Evolutionary conservation across 1,140 invertebrate species (phyloP).

Genomic region (Drosophila equinoxialis): DNA sequence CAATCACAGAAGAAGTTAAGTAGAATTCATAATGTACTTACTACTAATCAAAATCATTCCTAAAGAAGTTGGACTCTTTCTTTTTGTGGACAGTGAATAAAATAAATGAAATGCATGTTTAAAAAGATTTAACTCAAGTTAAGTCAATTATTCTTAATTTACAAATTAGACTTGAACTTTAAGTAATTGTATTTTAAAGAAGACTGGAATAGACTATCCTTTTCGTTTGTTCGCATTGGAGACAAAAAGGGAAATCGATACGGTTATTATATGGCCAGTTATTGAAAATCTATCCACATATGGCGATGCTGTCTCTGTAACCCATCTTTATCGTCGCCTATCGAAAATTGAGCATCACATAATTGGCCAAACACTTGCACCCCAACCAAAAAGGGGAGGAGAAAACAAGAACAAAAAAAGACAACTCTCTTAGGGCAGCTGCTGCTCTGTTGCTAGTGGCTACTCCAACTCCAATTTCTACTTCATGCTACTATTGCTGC

Average conservation of each 20-base stretch:
- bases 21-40: background rate
- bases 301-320: background rate
- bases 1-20: background rate
- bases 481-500: constrained; percentile 26
- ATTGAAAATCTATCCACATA: constrained; percentile 16
- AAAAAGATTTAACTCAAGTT: background rate
- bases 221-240: background rate
- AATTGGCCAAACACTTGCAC: constrained; percentile 72
- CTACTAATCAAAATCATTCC: background rate
- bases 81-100: background rate
- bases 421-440: constrained; percentile 1
- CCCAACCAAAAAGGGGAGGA: constrained; percentile 19
- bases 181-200: background rate
- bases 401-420: background rate
- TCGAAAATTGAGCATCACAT: constrained; percentile 74
- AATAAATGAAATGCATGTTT: background rate
- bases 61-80: background rate
- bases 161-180: background rate
- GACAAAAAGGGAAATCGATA: background rate
- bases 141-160: background rate
- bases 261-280: background rate
- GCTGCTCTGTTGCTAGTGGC: constrained; percentile 11
- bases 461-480: no score
- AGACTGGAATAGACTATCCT: background rate
- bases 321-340: constrained; percentile 48